Base-by-base conservation (phyloP, 2,797 vertebrate genomes). In the Enteromius trimaculatus region DNA sequence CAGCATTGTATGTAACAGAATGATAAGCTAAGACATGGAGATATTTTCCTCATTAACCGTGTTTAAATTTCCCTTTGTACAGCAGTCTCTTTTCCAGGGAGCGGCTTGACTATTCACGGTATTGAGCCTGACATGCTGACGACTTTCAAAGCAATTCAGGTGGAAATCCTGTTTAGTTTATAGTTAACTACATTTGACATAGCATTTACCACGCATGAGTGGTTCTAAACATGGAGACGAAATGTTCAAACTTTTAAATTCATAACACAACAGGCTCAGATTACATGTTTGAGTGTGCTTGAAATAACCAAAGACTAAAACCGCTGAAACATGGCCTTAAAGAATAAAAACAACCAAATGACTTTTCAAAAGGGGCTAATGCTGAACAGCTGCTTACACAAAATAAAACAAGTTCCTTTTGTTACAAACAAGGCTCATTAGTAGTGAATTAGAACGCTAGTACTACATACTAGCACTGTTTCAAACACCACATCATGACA, bases 281-380 rank as follows among this genome's bases (percentile, higher is more conserved):
- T 81, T 65, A 70, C 64, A 85, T 77, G 51, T 69, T 51, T 77
- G 51, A 81, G 39, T 77, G 39, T 81, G 74, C 55, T 81, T 70
- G 16, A 37, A 70, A 37, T 29, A 55, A 39, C 47, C 8, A 53
- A 53, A 68, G n/a, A 55, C 65, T 44, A 49, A 49, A 81, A 49
- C 9, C 31, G 5, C 55, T 17, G 4, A 44, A 49, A 72, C 34
- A 9, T 81, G 39, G 42, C 29, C 62, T 81, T 64, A 11, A 17
- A 70, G 11, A 49, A 62, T 68, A 81, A 72, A 7, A 72, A 62
- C 16, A 72, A 29, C 29, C 23, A 47, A 60, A 49, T 62, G 2
- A 64, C 29, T 64, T 64, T 64, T 64, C 26, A 65, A 78, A 78
- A 65, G 39, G 39, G 23, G 29, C 76, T 65, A 78, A 78, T 49